Conservation (phyloP, 1,140 invertebrate genomes). For the Drosophila subpulchrella region DNA sequence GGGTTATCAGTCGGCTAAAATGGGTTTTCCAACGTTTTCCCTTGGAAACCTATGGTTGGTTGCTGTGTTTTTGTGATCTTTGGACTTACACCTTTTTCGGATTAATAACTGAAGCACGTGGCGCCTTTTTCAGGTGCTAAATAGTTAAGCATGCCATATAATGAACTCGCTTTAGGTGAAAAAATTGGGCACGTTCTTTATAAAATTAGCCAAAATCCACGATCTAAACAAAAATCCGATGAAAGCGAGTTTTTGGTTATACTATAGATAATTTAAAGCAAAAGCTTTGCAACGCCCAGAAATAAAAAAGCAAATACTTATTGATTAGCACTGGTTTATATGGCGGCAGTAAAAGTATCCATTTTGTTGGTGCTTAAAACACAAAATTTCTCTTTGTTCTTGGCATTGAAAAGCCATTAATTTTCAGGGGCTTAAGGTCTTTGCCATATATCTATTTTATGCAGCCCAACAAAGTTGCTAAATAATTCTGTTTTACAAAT, state of each 20-base stretch:
- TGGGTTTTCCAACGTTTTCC: slow-evolving; percentile 3
- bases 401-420: slow-evolving; percentile 6
- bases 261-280: slow-evolving; percentile 20
- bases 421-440: not conserved
- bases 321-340: slow-evolving; percentile 28
- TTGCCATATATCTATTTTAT: not conserved
- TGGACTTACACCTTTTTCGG: slow-evolving; percentile 16
- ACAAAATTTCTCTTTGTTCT: not conserved
- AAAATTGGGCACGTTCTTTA: slow-evolving; percentile 23
- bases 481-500: slow-evolving; percentile 25
- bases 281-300: slow-evolving; percentile 5
- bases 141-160: slow-evolving; percentile 68
- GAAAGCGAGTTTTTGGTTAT: slow-evolving; percentile 42
- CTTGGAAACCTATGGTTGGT: not conserved
- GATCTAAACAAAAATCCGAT: slow-evolving; percentile 22
- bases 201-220: slow-evolving; percentile 32
- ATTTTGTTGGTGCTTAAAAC: slow-evolving; percentile 24
- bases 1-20: slow-evolving; percentile 26
- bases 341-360: slow-evolving; percentile 12
- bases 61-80: slow-evolving; percentile 20
- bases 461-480: not conserved
- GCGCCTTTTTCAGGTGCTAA: slow-evolving; percentile 52
- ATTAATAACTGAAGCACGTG: slow-evolving; percentile 41
- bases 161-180: slow-evolving; percentile 27
- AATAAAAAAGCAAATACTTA: slow-evolving; percentile 34